Evolutionary conservation across 2,888 invertebrate species (phyloP).

Genomic region (Dichetophora obliterata): DNA sequence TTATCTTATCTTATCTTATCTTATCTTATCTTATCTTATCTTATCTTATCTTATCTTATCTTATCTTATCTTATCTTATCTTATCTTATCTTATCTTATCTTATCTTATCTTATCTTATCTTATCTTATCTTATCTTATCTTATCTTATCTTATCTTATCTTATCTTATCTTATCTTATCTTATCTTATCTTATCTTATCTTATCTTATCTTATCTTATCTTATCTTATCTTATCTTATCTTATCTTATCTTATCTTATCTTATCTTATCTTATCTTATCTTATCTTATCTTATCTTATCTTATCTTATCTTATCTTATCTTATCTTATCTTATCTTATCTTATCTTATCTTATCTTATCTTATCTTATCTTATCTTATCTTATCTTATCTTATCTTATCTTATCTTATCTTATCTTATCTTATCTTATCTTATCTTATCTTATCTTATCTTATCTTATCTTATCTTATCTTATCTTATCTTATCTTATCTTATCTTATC

Average conservation of each 20-base stretch:
- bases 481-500: neutral
- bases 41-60: constrained; percentile 21
- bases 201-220: constrained; percentile 17
- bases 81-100: constrained; percentile 26
- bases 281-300: too few relatives aligned
- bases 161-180: constrained; percentile 8
- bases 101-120: constrained; percentile 26
- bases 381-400: too few relatives aligned
- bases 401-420: too few relatives aligned
- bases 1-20: constrained; percentile 9
- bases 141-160: constrained; percentile 21
- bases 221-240: constrained; percentile 2
- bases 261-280: too few relatives aligned
- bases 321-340: too few relatives aligned
- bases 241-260: too few relatives aligned
- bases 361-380: too few relatives aligned
- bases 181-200: constrained; percentile 2
- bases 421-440: too few relatives aligned
- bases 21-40: constrained; percentile 4
- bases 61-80: constrained; percentile 25
- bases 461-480: too few relatives aligned
- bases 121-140: constrained; percentile 28
- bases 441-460: too few relatives aligned
- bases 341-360: too few relatives aligned
- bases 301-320: too few relatives aligned